Percentiles rank a stretch among this genome's conserved stretches.
Evolutionary conservation across 2,888 invertebrate genomes (phyloP).

Genomic region (Napeogenes sylphis): DNA sequence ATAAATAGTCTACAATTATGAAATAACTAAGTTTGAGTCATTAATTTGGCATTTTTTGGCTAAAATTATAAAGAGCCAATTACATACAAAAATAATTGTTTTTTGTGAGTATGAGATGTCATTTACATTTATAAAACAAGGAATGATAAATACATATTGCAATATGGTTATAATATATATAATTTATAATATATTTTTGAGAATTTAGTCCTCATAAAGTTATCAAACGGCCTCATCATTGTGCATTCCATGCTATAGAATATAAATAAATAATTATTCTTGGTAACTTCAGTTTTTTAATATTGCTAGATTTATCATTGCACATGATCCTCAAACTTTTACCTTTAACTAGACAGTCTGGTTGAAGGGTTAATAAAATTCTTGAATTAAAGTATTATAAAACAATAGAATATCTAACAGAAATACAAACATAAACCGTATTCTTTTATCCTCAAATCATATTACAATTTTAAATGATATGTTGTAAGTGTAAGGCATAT

Average conservation of each 20-base stretch:
- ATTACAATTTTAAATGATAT: too few species aligned
- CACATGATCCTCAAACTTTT: neutral
- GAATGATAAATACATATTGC: constrained; percentile 1
- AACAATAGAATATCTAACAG: too few species aligned
- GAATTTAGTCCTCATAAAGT: constrained; percentile 56
- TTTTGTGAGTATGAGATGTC: neutral
- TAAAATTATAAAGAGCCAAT: constrained; percentile 55
- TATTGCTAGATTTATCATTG: constrained; percentile 1
- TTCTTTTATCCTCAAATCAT: too few species aligned
- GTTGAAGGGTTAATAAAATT: too few species aligned
- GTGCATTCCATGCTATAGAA: constrained; percentile 59
- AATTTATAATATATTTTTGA: constrained; percentile 40
- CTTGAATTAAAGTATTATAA: too few species aligned
- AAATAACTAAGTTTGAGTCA: constrained; percentile 44
- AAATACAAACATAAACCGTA: too few species aligned
- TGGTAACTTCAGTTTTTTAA: constrained; percentile 29
- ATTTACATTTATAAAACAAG: constrained; percentile 1
- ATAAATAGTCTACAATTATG: constrained; percentile 36
- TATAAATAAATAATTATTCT: constrained; percentile 7
- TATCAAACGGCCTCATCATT: constrained; percentile 17
- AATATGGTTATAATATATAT: neutral
- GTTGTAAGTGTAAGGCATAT: too few species aligned
- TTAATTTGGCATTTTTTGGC: constrained; percentile 74
- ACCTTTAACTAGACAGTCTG: too few species aligned
- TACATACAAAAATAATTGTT: constrained; percentile 10